Evolutionary conservation across 2,888 invertebrate genomes (phyloP), one percentile per base, ranked within the genome.

Genomic region (Stramonita haemastoma): DNA sequence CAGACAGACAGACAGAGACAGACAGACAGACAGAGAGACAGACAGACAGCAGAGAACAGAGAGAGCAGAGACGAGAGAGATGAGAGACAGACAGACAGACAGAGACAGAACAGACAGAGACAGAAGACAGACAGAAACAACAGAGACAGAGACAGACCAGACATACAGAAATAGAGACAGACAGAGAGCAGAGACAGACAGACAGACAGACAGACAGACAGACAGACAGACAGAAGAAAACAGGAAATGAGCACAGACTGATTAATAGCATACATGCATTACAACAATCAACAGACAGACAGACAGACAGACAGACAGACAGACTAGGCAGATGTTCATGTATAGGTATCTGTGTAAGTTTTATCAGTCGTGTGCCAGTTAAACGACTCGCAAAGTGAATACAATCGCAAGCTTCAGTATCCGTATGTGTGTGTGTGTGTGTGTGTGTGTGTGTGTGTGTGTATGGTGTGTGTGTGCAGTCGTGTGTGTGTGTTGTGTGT

Each of bases 361-460:
- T 60, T 11, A 15, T 11, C 19, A 19, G 11, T 11, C 19, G 77
- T 77, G 26, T 77, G 60, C 19, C 13, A 15, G 60, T 60, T 15
- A 15, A 19, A 15, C 19, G 60, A 15, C n/a, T n/a, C n/a, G n/a
- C n/a, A n/a, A n/a, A n/a, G n/a, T n/a, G n/a, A n/a, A n/a, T 77
- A n/a, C 26, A n/a, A 8, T 6, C 26, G 77, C 26, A 11, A 19
- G 29, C 26, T 8, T 77, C 17, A 19, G 77, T 77, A n/a, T 77
- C 15, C 26, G 29, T 36, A 46, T 83, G 83, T 83, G 36, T 83
- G 83, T 36, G 46, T 83, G 83, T 83, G 36, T 83, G 46, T 83
- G 46, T 83, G 83, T 83, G 83, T 83, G 83, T 46, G 46, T 46
- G 26, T 36, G 83, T 36, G 83, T 83, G 46, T 36, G 46, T 36